Percentiles rank a stretch among this genome's conserved stretches.
Conservation (phyloP, 1,140 invertebrate genomes). For the Plutomurus gul region DNA sequence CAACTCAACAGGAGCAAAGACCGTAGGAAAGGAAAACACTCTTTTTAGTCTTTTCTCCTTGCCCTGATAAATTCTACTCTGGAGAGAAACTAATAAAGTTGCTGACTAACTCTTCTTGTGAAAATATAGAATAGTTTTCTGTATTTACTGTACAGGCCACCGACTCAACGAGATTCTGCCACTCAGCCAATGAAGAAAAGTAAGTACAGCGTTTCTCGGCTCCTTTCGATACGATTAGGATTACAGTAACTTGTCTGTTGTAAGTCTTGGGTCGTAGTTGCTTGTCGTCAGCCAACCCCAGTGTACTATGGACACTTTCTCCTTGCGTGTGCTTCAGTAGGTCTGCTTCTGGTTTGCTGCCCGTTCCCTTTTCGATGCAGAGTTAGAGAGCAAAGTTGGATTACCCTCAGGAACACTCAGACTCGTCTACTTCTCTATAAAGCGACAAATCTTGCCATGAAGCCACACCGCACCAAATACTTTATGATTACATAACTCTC, state of each 20-base stretch:
- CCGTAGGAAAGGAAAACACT: neutral
- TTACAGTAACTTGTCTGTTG: slow-evolving; percentile 12
- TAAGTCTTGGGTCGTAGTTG: neutral
- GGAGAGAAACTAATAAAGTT: slow-evolving; percentile 26
- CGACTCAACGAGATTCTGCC: too few species aligned
- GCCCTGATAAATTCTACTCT: slow-evolving; percentile 25
- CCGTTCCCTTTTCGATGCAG: neutral
- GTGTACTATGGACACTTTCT: neutral
- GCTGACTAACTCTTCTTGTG: neutral
- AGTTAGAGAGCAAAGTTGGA: neutral
- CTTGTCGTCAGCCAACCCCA: slow-evolving; percentile 17
- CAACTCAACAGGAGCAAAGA: neutral
- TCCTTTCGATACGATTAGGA: slow-evolving; percentile 18
- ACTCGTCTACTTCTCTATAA: neutral
- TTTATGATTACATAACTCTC: slow-evolving; percentile 21
- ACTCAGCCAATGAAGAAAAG: too few species aligned
- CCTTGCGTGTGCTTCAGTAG: neutral
- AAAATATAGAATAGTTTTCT: neutral
- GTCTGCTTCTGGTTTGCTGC: neutral
- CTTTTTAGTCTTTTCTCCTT: neutral
- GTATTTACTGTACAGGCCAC: neutral
- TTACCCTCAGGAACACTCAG: slow-evolving; percentile 8
- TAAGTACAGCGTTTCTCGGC: neutral
- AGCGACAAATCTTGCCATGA: neutral
- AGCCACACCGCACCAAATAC: neutral